These are phyloP conservation scores for Ceratosolen fusciceps DNA, from an alignment of 1,140 invertebrate species.

Conservation along the genomic window DNA sequence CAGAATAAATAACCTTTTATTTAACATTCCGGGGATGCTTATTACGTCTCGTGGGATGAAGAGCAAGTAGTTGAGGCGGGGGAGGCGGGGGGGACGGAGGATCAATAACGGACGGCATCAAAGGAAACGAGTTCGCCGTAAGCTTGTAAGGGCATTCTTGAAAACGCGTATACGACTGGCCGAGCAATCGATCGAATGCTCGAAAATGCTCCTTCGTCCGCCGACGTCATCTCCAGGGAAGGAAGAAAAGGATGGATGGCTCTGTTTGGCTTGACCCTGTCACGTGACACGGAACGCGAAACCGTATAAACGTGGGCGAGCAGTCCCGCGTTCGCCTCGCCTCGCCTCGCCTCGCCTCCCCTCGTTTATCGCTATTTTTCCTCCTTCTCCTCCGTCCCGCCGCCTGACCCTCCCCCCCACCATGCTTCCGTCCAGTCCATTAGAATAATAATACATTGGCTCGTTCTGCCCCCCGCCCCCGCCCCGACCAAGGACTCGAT, in stretches of 20 bases:
- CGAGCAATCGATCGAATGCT: constrained; percentile 17
- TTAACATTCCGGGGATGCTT: not conserved
- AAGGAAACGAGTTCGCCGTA: not conserved
- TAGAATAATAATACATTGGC: no score
- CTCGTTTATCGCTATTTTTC: no score
- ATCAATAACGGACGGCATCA: constrained; percentile 9
- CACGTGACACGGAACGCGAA: no score
- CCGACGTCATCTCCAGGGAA: not conserved
- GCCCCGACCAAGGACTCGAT: no score
- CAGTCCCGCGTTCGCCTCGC: no score
- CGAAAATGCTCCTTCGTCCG: not conserved
- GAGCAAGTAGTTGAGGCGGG: not conserved
- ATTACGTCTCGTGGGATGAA: not conserved
- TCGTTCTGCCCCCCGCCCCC: no score
- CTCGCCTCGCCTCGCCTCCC: no score
- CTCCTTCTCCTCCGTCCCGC: no score
- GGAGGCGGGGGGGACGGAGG: no score
- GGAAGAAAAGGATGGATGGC: constrained; percentile 9
- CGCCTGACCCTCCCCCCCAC: no score
- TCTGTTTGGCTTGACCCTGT: not conserved
- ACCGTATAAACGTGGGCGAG: no score
- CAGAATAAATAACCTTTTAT: not conserved
- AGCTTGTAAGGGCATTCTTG: constrained; percentile 16
- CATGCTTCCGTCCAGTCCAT: no score
- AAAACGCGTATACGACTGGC: constrained; percentile 1